Evolutionary conservation across 1,140 invertebrate species (phyloP).

Genomic region (Linepithema humile): DNA sequence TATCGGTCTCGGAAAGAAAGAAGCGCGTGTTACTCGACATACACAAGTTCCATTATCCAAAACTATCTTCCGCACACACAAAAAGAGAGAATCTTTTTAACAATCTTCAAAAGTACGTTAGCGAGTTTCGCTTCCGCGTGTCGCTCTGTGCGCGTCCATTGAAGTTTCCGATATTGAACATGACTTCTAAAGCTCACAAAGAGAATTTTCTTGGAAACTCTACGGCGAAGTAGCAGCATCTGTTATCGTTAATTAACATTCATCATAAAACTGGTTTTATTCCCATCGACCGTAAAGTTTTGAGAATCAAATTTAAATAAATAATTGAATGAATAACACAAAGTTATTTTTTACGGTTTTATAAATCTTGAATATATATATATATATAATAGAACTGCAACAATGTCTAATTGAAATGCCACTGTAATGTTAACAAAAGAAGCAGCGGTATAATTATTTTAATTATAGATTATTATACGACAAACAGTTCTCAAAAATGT

Average conservation of each 20-base stretch:
- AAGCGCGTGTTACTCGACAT: not conserved
- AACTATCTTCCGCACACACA: not conserved
- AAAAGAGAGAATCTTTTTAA: not conserved
- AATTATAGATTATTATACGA: no score
- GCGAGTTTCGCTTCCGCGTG: not conserved
- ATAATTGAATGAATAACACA: not conserved
- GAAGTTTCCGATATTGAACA: constrained; percentile 44
- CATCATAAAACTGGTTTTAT: not conserved
- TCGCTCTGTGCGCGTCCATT: not conserved
- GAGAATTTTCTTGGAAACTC: not conserved
- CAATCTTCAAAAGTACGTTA: not conserved
- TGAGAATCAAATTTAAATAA: not conserved
- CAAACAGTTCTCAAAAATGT: no score
- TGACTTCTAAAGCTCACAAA: not conserved
- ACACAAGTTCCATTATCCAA: not conserved
- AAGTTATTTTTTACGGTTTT: not conserved
- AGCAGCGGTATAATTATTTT: not conserved
- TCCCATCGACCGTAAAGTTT: not conserved
- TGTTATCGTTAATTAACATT: not conserved
- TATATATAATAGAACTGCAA: not conserved
- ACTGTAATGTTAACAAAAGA: not conserved
- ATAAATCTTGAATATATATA: not conserved
- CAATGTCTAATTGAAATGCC: not conserved
- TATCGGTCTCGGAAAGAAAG: not conserved
- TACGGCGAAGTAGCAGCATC: not conserved